Conservation (phyloP, 2,797 vertebrate genomes). For the Bucorvus abyssinicus region DNA sequence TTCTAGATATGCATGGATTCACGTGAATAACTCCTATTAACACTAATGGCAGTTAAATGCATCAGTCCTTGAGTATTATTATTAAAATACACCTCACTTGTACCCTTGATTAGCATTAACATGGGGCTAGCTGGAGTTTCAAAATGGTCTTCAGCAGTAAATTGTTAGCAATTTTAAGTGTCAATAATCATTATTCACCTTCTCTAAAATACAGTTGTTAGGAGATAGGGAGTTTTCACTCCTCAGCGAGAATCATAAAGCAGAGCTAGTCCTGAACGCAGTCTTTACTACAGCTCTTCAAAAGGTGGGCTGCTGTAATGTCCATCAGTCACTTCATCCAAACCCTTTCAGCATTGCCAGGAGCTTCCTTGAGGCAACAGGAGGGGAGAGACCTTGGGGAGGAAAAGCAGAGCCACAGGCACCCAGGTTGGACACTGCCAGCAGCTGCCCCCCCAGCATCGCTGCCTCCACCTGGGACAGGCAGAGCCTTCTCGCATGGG, state of each 20-base stretch:
- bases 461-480: accelerated
- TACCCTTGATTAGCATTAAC: conserved; percentile 4
- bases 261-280: background rate
- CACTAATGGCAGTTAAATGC: conserved; percentile 42
- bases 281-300: background rate
- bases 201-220: conserved; percentile 39
- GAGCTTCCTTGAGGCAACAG: background rate
- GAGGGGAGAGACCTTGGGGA: background rate
- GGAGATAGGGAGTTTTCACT: background rate
- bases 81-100: conserved; percentile 48
- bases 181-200: conserved; percentile 44
- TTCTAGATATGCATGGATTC: conserved; percentile 9
- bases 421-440: background rate
- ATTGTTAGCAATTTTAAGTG: conserved; percentile 56
- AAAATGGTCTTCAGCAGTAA: background rate
- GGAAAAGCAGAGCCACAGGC: background rate
- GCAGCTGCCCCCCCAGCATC: background rate
- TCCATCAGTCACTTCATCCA: background rate
- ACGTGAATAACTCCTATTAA: conserved; percentile 44
- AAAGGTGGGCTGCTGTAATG: background rate
- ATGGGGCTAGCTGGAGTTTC: background rate
- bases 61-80: conserved; percentile 2
- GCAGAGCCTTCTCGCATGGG: background rate
- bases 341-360: background rate
- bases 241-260: background rate